Evolutionary conservation across 37 sponge, comb jelly and placozoan species (phyloP), one percentile per base, ranked within the genome.

Genomic region (Bolinopsis microptera): DNA sequence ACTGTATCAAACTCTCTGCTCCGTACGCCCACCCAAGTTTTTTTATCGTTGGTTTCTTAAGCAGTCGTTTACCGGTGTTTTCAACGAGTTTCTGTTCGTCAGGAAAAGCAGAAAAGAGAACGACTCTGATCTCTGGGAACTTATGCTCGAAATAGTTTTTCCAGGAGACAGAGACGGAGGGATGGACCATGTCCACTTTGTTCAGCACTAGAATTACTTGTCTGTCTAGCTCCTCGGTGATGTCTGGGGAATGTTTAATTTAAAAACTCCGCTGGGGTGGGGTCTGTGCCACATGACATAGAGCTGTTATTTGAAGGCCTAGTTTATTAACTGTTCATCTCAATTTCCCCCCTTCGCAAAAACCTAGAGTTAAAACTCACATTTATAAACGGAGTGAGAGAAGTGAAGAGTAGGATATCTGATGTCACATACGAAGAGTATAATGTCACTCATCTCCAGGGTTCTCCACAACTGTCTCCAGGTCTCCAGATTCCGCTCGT

Each of bases 401-500:
- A 86, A 86, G 90, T 86, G 90, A 0, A 86, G 48, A 23, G 90
- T 86, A 1, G 90, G 90, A 38, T 86, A 86, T 86, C 90, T 86
- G 90, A 86, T 41, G 26, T 86, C 90, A 86, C 90, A 86, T 0
- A 86, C 90, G 39, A 86, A 86, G 25, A 86, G 48, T 0, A 39
- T 34, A 0, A 86, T 26, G 28, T 86, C 90, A 86, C 90, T 86
- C 61, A 97, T 94, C 76, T 98, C 99, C 93, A 98, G 92, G 30
- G 97, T 98, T 34, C 99, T 94, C 99, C 99, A 98, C 68, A 98
- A 92, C 93, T 98, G 97, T 31, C 97, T 38, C 99, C 99, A 98
- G 0, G 99, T 97, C 97, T 98, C 99, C 37, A 98, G 92, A 70
- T 98, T 98, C 30, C 96, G 96, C 76, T 98, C 99, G 94, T 96